A percentile compares a stretch with the other conserved stretches of the same genome.
phyloP scores from a whole-genome alignment of 2,888 invertebrate genomes.

The Pandemis corylana region DNA sequence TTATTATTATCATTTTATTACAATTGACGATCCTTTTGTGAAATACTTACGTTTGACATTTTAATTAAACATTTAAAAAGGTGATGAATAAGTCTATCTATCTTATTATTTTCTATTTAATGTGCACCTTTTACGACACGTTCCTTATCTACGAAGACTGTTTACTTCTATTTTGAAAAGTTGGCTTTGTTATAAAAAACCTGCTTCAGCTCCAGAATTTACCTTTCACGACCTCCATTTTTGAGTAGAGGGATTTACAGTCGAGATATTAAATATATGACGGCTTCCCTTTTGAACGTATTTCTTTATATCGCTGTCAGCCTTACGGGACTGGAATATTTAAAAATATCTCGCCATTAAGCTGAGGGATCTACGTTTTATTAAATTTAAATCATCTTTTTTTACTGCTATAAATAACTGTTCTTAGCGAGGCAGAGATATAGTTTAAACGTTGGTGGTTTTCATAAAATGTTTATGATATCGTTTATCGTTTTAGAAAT shows the following conservation, averaged over 20 bases:
- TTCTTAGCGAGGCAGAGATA: not conserved
- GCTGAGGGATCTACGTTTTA: not conserved
- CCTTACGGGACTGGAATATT: not conserved
- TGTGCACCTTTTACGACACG: not conserved
- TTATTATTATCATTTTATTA: too few relatives aligned
- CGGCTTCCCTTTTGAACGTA: constrained; percentile 9
- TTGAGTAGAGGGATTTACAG: constrained; percentile 3
- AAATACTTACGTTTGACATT: too few relatives aligned
- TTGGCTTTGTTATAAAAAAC: constrained; percentile 1
- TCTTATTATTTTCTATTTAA: too few relatives aligned
- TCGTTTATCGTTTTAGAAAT: too few relatives aligned
- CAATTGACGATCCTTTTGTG: too few relatives aligned
- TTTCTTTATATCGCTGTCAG: not conserved
- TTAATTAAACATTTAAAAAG: too few relatives aligned
- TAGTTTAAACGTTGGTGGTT: not conserved
- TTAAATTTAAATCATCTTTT: constrained; percentile 7
- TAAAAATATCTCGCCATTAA: not conserved
- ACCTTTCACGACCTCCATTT: not conserved
- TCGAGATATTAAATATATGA: constrained; percentile 10
- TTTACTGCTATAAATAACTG: not conserved
- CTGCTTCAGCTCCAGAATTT: not conserved
- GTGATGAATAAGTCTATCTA: too few relatives aligned
- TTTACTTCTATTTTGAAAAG: constrained; percentile 1
- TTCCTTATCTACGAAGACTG: constrained; percentile 19
- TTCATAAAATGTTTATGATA: too few relatives aligned